phyloP scores from a whole-genome alignment of 2,888 invertebrate species.

The Zelleria hepariella region DNA sequence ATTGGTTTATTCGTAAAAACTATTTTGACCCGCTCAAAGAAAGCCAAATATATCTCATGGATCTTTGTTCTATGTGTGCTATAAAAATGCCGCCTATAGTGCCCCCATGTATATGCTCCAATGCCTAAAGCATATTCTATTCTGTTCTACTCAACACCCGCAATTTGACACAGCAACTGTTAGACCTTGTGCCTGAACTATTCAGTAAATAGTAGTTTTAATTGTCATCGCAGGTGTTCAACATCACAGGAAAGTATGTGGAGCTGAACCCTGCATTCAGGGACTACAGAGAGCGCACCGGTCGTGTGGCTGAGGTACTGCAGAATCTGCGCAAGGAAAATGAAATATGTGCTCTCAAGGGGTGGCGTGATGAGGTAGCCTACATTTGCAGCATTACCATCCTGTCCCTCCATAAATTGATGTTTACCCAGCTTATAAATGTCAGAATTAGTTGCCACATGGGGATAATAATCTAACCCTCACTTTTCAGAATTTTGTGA shows the following conservation, averaged over 20 bases:
- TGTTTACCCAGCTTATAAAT: too few species aligned
- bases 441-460: too few species aligned
- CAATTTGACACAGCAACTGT: too few species aligned
- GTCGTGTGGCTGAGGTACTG: slow-evolving; percentile 83
- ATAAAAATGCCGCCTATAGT: too few species aligned
- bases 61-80: too few species aligned
- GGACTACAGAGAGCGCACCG: slow-evolving; percentile 86
- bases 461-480: too few species aligned
- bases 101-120: too few species aligned
- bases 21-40: background rate
- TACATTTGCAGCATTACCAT: background rate
- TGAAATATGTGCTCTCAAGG: slow-evolving; percentile 84
- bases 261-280: slow-evolving; percentile 90
- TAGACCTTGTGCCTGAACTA: too few species aligned
- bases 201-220: background rate
- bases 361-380: slow-evolving; percentile 93
- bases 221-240: slow-evolving; percentile 72
- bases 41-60: background rate
- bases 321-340: slow-evolving; percentile 81
- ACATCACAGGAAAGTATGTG: slow-evolving; percentile 79
- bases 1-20: background rate
- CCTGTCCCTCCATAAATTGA: too few species aligned
- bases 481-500: too few species aligned
- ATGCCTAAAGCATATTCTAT: too few species aligned
- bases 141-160: too few species aligned